phyloP scores from a whole-genome alignment of 2,113 vertebrate genomes.

The Mionectes macconnelli region DNA sequence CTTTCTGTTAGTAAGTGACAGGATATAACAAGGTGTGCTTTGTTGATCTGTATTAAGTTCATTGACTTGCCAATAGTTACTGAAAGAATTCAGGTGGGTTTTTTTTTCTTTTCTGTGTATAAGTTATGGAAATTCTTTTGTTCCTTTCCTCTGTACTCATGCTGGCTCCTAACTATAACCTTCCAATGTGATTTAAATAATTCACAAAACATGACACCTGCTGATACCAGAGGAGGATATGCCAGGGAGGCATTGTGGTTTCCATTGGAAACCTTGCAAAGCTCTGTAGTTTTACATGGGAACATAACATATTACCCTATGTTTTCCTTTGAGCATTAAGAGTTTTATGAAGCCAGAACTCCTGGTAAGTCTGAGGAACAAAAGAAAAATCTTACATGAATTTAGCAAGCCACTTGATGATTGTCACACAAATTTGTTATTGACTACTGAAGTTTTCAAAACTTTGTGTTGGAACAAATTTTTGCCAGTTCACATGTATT shows the following conservation, averaged over 20 bases:
- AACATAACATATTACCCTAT: slow-evolving; percentile 11
- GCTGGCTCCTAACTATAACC: slow-evolving; percentile 18
- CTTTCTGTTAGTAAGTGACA: neutral
- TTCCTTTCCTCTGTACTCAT: neutral
- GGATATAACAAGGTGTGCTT: neutral
- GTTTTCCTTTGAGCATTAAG: neutral
- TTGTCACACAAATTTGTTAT: neutral
- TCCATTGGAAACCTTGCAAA: slow-evolving; percentile 28
- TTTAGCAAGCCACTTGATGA: neutral
- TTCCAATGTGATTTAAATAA: slow-evolving; percentile 10
- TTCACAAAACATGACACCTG: slow-evolving; percentile 26
- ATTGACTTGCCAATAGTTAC: neutral
- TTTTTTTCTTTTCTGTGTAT: neutral
- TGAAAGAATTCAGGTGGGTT: neutral
- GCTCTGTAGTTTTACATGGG: neutral
- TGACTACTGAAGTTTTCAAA: neutral
- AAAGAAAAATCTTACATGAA: neutral
- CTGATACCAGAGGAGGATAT: slow-evolving; percentile 32
- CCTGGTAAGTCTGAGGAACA: neutral
- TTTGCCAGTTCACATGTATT: neutral
- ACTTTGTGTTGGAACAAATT: neutral
- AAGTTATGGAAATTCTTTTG: slow-evolving; percentile 3
- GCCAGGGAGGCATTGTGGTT: neutral
- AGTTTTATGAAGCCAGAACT: neutral
- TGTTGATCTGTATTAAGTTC: slow-evolving; percentile 6